These are phyloP conservation scores for Allolobophora icterica DNA, from an alignment of 2,888 invertebrate species.

Conservation along the genomic window DNA sequence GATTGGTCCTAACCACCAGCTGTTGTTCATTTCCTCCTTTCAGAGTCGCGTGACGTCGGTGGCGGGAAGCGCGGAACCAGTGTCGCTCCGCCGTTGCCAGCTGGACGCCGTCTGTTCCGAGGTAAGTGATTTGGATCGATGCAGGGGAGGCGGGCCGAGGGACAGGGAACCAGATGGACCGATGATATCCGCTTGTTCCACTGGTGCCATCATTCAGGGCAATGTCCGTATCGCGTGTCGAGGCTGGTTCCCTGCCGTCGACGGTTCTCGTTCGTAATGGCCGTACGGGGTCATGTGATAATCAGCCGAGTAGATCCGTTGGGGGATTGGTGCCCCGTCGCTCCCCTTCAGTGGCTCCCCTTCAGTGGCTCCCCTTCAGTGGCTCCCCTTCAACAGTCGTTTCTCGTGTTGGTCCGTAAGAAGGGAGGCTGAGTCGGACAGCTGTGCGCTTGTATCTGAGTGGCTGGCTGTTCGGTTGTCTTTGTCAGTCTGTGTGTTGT, in stretches of 20 bases:
- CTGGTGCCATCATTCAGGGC: neutral
- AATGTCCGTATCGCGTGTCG: slow-evolving; percentile 9
- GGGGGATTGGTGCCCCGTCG: neutral
- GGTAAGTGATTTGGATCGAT: neutral
- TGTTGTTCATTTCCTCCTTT: neutral
- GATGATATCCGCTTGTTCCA: neutral
- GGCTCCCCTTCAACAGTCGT: neutral
- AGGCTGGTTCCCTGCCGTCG: neutral
- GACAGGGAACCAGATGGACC: neutral
- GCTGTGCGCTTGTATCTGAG: neutral
- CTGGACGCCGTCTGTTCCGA: slow-evolving; percentile 25
- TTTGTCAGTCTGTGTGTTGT: too few species aligned
- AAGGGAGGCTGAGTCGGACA: too few species aligned
- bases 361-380: too few species aligned
- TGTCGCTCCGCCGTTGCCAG: neutral
- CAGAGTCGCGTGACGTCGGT: slow-evolving; percentile 8
- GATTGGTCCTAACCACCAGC: neutral
- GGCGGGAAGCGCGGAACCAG: neutral
- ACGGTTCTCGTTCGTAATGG: neutral
- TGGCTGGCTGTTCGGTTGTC: neutral
- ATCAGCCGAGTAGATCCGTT: neutral
- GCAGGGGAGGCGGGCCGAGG: slow-evolving; percentile 21
- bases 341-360: neutral
- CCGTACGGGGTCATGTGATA: neutral
- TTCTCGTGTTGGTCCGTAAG: neutral